These are phyloP conservation scores for Eurosta solidaginis DNA, from an alignment of 1,140 invertebrate species.

Conservation along the genomic window DNA sequence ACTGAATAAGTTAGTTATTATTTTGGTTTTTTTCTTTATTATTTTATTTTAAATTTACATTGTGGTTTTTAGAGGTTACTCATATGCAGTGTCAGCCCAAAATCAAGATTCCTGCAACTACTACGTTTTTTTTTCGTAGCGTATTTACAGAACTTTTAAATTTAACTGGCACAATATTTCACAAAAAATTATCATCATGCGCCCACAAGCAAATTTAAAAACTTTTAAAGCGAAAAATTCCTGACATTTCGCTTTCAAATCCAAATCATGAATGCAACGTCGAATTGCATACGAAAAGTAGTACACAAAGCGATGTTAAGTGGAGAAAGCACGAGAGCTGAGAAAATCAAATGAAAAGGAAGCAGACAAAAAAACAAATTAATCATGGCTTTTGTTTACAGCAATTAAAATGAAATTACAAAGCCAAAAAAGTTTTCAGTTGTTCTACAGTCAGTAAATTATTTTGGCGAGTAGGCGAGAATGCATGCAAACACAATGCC, in stretches of 20 bases:
- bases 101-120: no score
- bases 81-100: no score
- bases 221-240: neutral
- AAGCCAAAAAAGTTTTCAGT: constrained; percentile 13
- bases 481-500: neutral
- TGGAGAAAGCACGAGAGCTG: no score
- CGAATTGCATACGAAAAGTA: neutral
- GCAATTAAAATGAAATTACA: constrained; percentile 26
- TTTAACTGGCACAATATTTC: neutral
- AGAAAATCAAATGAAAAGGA: neutral
- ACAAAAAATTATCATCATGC: neutral
- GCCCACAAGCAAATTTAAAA: neutral
- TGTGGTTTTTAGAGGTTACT: no score
- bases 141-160: no score
- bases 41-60: no score
- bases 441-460: neutral
- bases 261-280: neutral
- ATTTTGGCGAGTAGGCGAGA: neutral
- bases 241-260: neutral
- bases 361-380: neutral
- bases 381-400: neutral
- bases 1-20: no score
- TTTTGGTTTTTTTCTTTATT: no score
- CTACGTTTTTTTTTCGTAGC: no score
- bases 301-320: neutral